These are phyloP conservation scores for Leguminivora glycinivorella DNA, from an alignment of 1,140 invertebrate genomes.

Conservation along the genomic window DNA sequence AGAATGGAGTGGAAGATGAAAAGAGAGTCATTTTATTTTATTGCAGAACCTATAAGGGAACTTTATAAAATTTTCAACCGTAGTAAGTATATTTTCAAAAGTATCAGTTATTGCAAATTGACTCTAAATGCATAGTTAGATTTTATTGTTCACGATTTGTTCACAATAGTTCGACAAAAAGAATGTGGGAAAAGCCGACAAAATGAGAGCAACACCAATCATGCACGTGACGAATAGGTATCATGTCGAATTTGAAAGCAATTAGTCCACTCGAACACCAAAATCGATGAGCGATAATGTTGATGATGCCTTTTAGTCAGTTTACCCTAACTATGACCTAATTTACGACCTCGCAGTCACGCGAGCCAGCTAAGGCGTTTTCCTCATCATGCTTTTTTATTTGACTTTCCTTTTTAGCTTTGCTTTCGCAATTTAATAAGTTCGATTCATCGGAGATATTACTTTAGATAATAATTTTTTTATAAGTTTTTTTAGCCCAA, in stretches of 20 bases:
- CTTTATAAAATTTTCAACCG: no score
- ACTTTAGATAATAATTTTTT: no score
- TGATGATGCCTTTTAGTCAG: constrained; percentile 13
- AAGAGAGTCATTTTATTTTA: neutral
- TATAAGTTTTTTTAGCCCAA: no score
- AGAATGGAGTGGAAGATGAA: neutral
- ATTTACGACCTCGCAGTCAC: constrained; percentile 43
- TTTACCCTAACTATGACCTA: constrained; percentile 30
- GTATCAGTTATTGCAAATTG: no score
- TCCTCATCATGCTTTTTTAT: constrained; percentile 37
- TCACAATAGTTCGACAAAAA: no score
- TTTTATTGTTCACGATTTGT: no score
- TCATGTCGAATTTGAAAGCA: neutral
- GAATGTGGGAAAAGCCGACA: no score
- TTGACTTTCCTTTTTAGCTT: constrained; percentile 32
- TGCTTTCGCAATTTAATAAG: constrained; percentile 6
- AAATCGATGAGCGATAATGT: neutral
- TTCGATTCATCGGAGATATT: neutral
- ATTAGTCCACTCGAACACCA: neutral
- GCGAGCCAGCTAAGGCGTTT: constrained; percentile 42
- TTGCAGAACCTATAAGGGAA: neutral
- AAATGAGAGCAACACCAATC: no score
- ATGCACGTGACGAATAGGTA: no score
- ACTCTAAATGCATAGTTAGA: no score
- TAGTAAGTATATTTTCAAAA: no score